Conservation (phyloP, 2,113 vertebrate species). For the Clinocottus analis region DNA sequence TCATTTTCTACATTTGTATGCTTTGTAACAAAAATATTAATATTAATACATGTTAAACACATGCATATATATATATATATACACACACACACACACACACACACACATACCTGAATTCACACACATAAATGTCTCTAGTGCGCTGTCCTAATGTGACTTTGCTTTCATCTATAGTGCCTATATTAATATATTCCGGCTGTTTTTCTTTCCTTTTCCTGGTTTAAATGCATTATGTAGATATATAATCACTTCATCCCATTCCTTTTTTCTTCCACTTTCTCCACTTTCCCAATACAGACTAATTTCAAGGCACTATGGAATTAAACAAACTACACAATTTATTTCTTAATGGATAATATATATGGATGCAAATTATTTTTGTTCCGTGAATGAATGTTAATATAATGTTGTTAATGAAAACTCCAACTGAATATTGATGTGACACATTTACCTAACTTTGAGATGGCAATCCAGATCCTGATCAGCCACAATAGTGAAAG, state of each 20-base stretch:
- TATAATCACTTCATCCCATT: not conserved
- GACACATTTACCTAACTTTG: slow-evolving; percentile 11
- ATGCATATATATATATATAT: too few species aligned
- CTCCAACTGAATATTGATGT: not conserved
- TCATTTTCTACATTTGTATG: not conserved
- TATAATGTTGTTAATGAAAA: not conserved
- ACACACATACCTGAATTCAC: not conserved
- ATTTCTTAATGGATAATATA: not conserved
- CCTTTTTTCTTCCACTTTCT: not conserved
- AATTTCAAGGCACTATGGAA: not conserved
- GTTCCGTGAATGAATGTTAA: not conserved
- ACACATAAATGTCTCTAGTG: not conserved
- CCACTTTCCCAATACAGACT: not conserved
- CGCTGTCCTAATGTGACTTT: not conserved
- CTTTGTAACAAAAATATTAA: not conserved
- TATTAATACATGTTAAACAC: not conserved
- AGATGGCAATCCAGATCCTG: not conserved
- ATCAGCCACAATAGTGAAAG: not conserved
- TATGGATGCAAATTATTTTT: slow-evolving; percentile 4
- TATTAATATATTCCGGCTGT: not conserved
- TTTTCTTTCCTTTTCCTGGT: not conserved
- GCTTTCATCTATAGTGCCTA: not conserved
- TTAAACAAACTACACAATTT: not conserved
- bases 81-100: not conserved
- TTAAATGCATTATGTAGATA: slow-evolving; percentile 1